Evolutionary conservation across 1,140 invertebrate species (phyloP), one percentile per base, ranked within the genome.

Genomic region (Drosophila rufa): DNA sequence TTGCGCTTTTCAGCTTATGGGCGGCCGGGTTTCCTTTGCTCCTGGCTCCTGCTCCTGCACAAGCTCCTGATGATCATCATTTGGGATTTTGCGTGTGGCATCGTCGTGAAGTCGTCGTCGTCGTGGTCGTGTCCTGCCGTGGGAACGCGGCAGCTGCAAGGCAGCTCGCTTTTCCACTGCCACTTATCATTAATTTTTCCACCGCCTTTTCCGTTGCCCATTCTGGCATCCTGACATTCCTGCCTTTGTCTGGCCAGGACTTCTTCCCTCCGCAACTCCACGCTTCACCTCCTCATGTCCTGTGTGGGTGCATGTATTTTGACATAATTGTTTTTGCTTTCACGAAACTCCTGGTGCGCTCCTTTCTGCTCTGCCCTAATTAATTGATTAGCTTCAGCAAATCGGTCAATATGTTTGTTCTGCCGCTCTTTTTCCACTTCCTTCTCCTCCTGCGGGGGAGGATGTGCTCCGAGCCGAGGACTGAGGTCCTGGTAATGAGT

Each of bases 171-270:
- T 55, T 46, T 51, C 65, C 73, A 46, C 68, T 75, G 80, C 76
- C 80, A 89, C 83, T 91, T 91, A 91, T 91, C 87, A 91, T 91
- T 91, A 91, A 91, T 91, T 89, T 91, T 89, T 90, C 85, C 67
- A 77, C 65, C 82, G 80, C 83, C 75, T 91, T 65, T 77, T 70
- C 42, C 73, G 74, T 79, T 66, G 74, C 80, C 66, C 75, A 76
- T 68, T 68, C 77, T 91, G 89, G 87, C 83, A 91, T 89, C 78
- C 83, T 81, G 87, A 91, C 89, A 89, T 79, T 91, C 59, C 61
- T 61, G 78, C 78, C 77, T 70, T 83, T 73, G 47, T 67, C 65
- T 48, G 69, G 30, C 43, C 19, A 56, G 53, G 36, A 56, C 53
- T 5, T 22, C 15, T 50, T 27, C 25, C 25, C 40, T 11, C 22